Percentiles rank a stretch among this genome's conserved stretches.
These are phyloP conservation scores for Myotis planiceps DNA, from an alignment of 2,797 vertebrate species.

Conservation along the genomic window DNA sequence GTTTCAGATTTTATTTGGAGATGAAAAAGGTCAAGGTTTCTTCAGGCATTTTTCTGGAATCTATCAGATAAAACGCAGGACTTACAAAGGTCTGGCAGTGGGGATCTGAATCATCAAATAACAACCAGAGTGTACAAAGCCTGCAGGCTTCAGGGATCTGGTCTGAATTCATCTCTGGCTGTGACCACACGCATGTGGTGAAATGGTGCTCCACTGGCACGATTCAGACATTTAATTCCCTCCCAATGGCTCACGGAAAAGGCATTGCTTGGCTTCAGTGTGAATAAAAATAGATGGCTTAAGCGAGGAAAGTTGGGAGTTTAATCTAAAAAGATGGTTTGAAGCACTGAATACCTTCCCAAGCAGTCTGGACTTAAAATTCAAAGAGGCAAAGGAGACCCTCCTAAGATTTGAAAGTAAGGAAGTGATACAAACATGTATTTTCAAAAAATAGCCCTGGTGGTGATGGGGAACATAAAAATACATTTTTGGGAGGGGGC, in stretches of 20 bases:
- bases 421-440: not conserved
- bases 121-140: slow-evolving; percentile 42
- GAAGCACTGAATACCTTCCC: not conserved
- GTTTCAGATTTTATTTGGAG: slow-evolving; percentile 63
- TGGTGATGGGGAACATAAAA: too few relatives aligned
- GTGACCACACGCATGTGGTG: slow-evolving; percentile 50
- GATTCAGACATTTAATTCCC: slow-evolving; percentile 42
- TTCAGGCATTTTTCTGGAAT: slow-evolving; percentile 46
- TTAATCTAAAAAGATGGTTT: not conserved
- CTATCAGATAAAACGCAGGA: not conserved
- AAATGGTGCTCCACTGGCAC: not conserved
- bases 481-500: too few relatives aligned
- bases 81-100: slow-evolving; percentile 32
- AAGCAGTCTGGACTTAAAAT: not conserved
- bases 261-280: not conserved
- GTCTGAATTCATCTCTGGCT: slow-evolving; percentile 19
- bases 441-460: slow-evolving; percentile 14
- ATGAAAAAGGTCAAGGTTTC: slow-evolving; percentile 14
- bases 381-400: not conserved
- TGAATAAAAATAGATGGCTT: not conserved
- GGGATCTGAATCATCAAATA: slow-evolving; percentile 54
- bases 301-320: not conserved
- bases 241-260: not conserved
- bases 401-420: not conserved
- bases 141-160: not conserved